Evolutionary conservation across 2,113 vertebrate genomes (phyloP).

Genomic region (Microcebus lehilahytsara): DNA sequence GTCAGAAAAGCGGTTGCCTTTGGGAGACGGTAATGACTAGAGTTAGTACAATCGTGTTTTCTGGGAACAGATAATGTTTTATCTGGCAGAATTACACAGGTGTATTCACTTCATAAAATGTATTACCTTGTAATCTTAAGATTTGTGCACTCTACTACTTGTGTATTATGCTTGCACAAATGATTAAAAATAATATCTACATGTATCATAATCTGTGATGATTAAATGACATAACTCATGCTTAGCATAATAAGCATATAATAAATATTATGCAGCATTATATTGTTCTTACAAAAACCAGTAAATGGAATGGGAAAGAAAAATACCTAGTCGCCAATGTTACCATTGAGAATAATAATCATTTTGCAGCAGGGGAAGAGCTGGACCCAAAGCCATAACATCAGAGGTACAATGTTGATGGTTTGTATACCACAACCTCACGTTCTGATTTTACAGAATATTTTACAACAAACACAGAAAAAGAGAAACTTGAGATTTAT

Average conservation of each 20-base stretch:
- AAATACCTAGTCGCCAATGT: not conserved
- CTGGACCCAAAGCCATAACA: not conserved
- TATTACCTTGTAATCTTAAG: not conserved
- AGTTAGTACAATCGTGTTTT: not conserved
- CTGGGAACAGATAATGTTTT: not conserved
- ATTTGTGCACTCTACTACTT: not conserved
- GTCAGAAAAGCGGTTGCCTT: not conserved
- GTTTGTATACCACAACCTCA: not conserved
- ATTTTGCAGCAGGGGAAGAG: not conserved
- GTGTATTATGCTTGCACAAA: not conserved
- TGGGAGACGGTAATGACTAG: not conserved
- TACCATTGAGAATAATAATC: not conserved
- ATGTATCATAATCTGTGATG: not conserved
- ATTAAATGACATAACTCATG: not conserved
- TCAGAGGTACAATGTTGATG: not conserved
- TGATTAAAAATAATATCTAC: not conserved
- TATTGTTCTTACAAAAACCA: not conserved
- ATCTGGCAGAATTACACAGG: not conserved
- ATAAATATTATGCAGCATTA: not conserved
- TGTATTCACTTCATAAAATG: not conserved
- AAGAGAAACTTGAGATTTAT: not conserved
- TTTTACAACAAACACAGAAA: conserved; percentile 30
- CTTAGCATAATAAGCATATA: not conserved
- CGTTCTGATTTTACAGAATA: not conserved
- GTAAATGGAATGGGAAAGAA: not conserved